Base-by-base conservation (phyloP, 2,888 invertebrate species). In the Tineola bisselliella region DNA sequence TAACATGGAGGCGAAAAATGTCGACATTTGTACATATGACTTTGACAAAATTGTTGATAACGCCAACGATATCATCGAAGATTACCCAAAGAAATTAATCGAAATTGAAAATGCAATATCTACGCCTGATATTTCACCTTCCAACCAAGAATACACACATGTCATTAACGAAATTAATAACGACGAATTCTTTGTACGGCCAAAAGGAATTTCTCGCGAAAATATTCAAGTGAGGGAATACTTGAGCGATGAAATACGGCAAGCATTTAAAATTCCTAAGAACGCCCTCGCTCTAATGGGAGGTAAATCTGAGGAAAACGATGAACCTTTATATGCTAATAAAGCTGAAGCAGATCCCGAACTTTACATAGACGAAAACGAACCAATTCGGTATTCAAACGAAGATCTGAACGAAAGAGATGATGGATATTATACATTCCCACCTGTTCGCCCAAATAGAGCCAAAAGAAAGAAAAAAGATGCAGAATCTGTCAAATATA, bases 101-200 rank as follows among this genome's bases (percentile, higher is more conserved):
- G 69, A 75, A 52, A 70, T 74, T 15, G 71, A 69, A 13, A 73
- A 77, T 61, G 62, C 71, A 63, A 67, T 69, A 63, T 81, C 79
- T 6, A 72, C 72, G 62, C 71, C 78, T n/a, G 72, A 81, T 61
- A 74, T 77, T 64, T 78, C 81, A 73, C 80, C 79, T 69, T 74
- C 77, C 69, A 81, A 80, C 68, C 77, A 79, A 78, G 83, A 87
- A 77, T 81, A 79, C 74, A 83, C 79, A 68, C 84, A 77, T 75
- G 92, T 94, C 2, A 89, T 95, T 69, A 95, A 95, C 81, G 94
- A 95, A 84, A 93, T 95, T 66, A 92, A 94, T 73, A 93, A 94
- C 52, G 95, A 95, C 77, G 94, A 95, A 82, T 95, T 95, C 84
- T 94, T 94, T 75, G 87, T 95, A 63, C 89, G 94, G 66, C 92